phyloP scores from a whole-genome alignment of 2,113 vertebrate species.

The Narcine bancroftii region DNA sequence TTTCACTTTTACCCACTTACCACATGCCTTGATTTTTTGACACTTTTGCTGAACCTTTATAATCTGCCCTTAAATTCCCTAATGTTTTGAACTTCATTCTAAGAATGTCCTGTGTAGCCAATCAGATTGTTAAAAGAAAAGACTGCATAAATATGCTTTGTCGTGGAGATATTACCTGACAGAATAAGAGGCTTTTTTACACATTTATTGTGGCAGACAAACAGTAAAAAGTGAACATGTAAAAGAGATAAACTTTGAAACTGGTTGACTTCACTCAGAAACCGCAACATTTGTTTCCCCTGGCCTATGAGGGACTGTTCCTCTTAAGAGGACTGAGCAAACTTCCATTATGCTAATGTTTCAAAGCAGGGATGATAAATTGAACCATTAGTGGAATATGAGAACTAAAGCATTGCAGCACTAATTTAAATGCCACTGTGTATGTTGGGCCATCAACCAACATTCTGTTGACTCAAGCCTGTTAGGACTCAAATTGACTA shows the following conservation, averaged over 20 bases:
- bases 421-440: constrained; percentile 53
- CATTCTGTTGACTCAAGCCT: constrained; percentile 43
- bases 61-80: background rate
- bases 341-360: background rate
- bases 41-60: background rate
- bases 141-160: background rate
- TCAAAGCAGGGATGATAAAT: constrained; percentile 43
- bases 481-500: constrained; percentile 44
- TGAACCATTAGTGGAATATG: constrained; percentile 46
- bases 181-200: background rate
- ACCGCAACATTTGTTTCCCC: too few species aligned
- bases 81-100: background rate
- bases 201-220: too few species aligned
- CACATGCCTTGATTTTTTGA: too few species aligned
- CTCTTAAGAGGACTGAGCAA: background rate
- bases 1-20: background rate
- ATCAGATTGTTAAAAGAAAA: background rate
- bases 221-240: background rate
- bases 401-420: constrained; percentile 44
- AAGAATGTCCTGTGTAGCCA: background rate
- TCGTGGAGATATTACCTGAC: background rate
- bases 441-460: constrained; percentile 47
- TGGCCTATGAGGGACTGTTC: background rate
- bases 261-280: background rate
- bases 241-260: background rate